Base-by-base conservation (phyloP, 2,888 invertebrate genomes). In the Augochlorella aurata region DNA sequence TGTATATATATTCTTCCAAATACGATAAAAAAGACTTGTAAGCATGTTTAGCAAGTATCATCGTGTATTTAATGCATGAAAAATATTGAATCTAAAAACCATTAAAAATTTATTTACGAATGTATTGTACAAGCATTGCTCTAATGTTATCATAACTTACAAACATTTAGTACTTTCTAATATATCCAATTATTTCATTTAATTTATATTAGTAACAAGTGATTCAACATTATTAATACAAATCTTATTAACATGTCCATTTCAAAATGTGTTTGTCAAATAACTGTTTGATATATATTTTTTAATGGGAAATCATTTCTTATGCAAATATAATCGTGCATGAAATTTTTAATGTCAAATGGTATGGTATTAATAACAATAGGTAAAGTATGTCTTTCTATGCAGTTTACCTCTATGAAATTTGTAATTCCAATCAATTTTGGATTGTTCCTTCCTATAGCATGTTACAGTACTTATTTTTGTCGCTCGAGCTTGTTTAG, bases 321-420 rank as follows among this genome's bases (percentile, higher is more conserved):
- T 54, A 54, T 21, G 4, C 29, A 63, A 63, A 44, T 44, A 65
- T 65, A 10, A 65, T 5, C 18, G 63, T 63, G 44, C 65, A 65
- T 44, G 65, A n/a, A 65, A 18, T 44, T 38, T n/a, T 24, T 38
- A 63, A 18, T n/a, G 38, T 65, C 0, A n/a, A 68, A 68, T n/a
- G 24, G 89, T 90, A 90, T 91, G 91, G 91, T 90, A 91, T 90
- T 91, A 88, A 84, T 76, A 83, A 74, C 76, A 76, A 76, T 70
- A 52, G 68, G 63, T 63, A 44, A 54, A 79, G 21, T 72, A 14
- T 77, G 74, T 58, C 49, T 63, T 52, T 45, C 14, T 70, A 24
- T 66, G 16, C 18, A 79, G 50, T 66, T 29, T 52, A 44, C 29
- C 38, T 70, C 45, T 50, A 21, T 47, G 79, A 24, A 54, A 29